Conservation (phyloP, 2,113 vertebrate species). For the Strigops habroptila region DNA sequence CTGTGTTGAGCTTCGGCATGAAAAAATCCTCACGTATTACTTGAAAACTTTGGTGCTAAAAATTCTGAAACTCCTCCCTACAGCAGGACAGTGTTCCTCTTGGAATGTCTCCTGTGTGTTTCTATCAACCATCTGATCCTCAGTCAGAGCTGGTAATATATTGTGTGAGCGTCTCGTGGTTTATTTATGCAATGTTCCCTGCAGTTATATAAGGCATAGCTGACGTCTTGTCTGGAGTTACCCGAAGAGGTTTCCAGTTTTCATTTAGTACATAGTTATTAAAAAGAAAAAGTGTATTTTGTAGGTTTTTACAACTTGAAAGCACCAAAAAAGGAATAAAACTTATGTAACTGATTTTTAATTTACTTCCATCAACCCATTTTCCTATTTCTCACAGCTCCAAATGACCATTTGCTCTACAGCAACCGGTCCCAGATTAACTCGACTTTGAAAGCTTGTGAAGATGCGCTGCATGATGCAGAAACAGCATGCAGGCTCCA, state of each 20-base stretch:
- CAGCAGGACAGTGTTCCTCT: not conserved
- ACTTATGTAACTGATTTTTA: not conserved
- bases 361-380: not conserved
- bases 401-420: constrained; percentile 87
- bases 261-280: not conserved
- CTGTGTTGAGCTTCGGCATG: not conserved
- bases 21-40: not conserved
- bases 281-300: not conserved
- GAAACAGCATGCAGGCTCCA: constrained; percentile 85
- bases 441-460: constrained; percentile 82
- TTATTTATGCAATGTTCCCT: constrained; percentile 29
- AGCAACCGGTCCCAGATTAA: constrained; percentile 91
- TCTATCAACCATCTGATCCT: not conserved
- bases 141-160: not conserved
- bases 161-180: not conserved
- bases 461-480: constrained; percentile 82
- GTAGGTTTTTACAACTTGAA: not conserved
- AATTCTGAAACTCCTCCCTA: not conserved
- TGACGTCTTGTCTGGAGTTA: not conserved
- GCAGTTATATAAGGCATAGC: constrained; percentile 10
- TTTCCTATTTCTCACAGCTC: constrained; percentile 72
- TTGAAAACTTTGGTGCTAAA: not conserved
- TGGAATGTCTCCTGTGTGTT: not conserved
- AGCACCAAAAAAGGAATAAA: not conserved
- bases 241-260: not conserved